A percentile compares a stretch with the other conserved stretches of the same genome.
Evolutionary conservation across 2,797 vertebrate species (phyloP).

Genomic region (Rhinella marina): DNA sequence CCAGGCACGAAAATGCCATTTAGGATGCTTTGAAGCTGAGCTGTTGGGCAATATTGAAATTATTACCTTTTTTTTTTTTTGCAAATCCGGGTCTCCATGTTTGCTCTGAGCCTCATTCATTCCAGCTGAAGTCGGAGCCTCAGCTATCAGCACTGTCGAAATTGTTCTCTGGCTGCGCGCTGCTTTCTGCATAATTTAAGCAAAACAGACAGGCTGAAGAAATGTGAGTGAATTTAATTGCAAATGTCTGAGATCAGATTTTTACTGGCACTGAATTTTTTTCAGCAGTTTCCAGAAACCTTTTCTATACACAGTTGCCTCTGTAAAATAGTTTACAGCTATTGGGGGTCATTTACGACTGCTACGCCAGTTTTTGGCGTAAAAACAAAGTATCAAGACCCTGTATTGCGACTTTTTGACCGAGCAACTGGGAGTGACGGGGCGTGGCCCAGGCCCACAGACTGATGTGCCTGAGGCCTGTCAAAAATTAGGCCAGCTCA

Average conservation of each 20-base stretch:
- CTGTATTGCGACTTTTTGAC: no score
- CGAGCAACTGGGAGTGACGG: no score
- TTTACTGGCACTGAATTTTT: conserved; percentile 48
- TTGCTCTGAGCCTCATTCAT: conserved; percentile 30
- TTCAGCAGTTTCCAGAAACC: conserved; percentile 45
- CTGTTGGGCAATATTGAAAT: conserved; percentile 35
- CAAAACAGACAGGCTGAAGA: conserved; percentile 55
- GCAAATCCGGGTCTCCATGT: conserved; percentile 14
- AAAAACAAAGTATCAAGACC: no score
- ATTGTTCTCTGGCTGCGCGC: conserved; percentile 36
- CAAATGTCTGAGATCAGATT: conserved; percentile 60
- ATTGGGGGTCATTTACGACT: not conserved
- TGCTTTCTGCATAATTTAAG: conserved; percentile 61
- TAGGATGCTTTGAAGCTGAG: conserved; percentile 40
- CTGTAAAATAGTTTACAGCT: conserved; percentile 33
- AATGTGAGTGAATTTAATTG: conserved; percentile 59
- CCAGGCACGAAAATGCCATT: conserved; percentile 35
- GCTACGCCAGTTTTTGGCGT: no score
- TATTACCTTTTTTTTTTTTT: conserved; percentile 29
- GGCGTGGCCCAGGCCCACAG: no score
- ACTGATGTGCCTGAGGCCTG: no score
- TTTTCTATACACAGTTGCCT: conserved; percentile 46
- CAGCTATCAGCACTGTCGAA: conserved; percentile 35
- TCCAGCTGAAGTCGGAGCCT: conserved; percentile 35
- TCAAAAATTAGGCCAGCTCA: no score